These are phyloP conservation scores for Cyclopterus lumpus DNA, from an alignment of 2,797 vertebrate species.

Conservation along the genomic window DNA sequence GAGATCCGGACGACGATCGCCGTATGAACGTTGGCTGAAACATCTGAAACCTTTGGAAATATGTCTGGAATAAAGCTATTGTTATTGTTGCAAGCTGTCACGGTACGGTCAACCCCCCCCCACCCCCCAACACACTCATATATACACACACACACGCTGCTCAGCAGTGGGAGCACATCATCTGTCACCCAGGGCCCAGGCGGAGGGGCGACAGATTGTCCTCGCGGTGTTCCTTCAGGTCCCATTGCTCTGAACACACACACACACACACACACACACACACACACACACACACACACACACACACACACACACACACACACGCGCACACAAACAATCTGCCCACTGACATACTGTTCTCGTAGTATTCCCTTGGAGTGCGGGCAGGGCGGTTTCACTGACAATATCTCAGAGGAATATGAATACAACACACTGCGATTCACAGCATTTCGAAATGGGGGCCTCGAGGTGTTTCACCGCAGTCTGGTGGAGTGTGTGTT, in stretches of 20 bases:
- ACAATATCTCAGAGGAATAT: constrained; percentile 52
- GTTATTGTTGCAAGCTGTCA: constrained; percentile 57
- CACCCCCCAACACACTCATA: constrained; percentile 26
- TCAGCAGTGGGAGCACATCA: constrained; percentile 81
- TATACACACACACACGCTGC: constrained; percentile 32
- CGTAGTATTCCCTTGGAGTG: constrained; percentile 59
- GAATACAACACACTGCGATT: constrained; percentile 33
- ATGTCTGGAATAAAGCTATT: constrained; percentile 60
- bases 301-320: constrained; percentile 24
- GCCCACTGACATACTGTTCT: constrained; percentile 68
- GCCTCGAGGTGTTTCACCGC: constrained; percentile 18
- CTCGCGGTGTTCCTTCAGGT: constrained; percentile 76
- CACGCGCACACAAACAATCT: constrained; percentile 41
- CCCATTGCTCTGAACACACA: constrained; percentile 72
- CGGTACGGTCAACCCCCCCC: constrained; percentile 39
- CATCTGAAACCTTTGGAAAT: constrained; percentile 44
- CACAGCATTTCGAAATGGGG: constrained; percentile 10
- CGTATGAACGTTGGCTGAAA: constrained; percentile 22
- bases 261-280: constrained; percentile 26
- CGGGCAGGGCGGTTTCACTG: constrained; percentile 34
- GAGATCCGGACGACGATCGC: background rate
- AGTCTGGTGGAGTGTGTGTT: background rate
- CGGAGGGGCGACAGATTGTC: constrained; percentile 81
- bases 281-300: constrained; percentile 29
- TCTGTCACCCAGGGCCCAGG: constrained; percentile 82